phyloP scores from a whole-genome alignment of 2,113 vertebrate species.

The Vulpes lagopus region DNA sequence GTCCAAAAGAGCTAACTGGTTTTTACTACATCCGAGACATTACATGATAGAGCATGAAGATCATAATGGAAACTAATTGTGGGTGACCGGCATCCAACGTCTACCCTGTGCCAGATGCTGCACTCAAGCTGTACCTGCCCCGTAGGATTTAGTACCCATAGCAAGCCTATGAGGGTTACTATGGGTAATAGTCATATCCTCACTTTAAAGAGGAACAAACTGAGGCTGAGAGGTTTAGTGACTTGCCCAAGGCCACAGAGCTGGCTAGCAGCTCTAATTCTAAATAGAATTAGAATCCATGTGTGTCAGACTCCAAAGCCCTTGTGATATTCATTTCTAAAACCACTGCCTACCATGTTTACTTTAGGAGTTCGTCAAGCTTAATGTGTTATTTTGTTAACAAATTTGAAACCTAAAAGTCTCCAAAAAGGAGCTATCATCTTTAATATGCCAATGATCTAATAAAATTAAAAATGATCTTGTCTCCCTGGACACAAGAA shows the following conservation, averaged over 20 bases:
- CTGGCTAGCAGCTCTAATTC: too few species aligned
- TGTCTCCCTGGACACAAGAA: not conserved
- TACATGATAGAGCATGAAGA: not conserved
- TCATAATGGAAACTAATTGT: not conserved
- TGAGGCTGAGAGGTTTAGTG: not conserved
- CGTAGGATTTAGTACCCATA: not conserved
- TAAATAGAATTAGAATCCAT: not conserved
- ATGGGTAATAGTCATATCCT: not conserved
- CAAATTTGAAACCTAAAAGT: not conserved
- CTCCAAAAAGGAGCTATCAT: not conserved
- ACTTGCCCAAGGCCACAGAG: not conserved
- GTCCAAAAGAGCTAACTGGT: not conserved
- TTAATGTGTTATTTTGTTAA: not conserved
- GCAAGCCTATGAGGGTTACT: not conserved
- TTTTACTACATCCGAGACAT: not conserved
- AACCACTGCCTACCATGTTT: not conserved
- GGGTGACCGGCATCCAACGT: not conserved
- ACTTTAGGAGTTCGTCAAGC: not conserved
- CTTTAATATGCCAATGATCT: not conserved
- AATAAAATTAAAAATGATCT: not conserved
- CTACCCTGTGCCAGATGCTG: not conserved
- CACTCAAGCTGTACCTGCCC: not conserved
- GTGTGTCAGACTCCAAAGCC: not conserved
- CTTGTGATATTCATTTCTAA: not conserved
- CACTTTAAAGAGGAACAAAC: not conserved